Conservation (phyloP, 2,888 invertebrate species). For the Macrosiphum euphorbiae region DNA sequence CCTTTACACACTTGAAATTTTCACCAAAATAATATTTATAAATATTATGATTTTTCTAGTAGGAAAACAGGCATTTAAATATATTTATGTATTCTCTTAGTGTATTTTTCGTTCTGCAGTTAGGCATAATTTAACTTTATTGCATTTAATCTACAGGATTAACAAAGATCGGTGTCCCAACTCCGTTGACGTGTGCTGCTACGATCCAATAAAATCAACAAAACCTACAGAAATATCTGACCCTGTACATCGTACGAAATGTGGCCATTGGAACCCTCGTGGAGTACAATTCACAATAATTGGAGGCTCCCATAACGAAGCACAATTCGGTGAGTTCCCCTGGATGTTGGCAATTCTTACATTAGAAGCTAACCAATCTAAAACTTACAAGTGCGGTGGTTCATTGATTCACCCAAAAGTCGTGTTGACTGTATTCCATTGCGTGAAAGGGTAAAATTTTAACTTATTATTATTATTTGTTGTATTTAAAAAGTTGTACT, state of each 20-base stretch:
- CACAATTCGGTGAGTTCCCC: constrained; percentile 84
- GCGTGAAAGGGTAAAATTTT: constrained; percentile 73
- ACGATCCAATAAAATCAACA: constrained; percentile 68
- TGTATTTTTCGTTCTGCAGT: neutral
- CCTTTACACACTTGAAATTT: neutral
- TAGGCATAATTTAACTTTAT: neutral
- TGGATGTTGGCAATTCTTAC: constrained; percentile 85
- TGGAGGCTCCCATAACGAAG: constrained; percentile 75
- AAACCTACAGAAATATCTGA: constrained; percentile 68
- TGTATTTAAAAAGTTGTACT: neutral
- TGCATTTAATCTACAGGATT: neutral
- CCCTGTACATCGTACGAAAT: constrained; percentile 70
- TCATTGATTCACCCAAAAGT: constrained; percentile 82
- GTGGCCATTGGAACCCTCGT: constrained; percentile 80
- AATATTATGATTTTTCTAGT: neutral
- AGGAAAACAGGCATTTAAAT: neutral
- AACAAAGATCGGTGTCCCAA: constrained; percentile 74
- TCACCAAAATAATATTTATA: neutral
- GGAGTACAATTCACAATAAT: constrained; percentile 82
- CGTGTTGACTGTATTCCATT: constrained; percentile 86
- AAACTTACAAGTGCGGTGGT: constrained; percentile 83
- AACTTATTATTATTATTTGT: neutral
- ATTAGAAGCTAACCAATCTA: constrained; percentile 72
- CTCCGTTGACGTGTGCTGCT: constrained; percentile 83
- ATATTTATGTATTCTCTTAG: neutral